Evolutionary conservation across 2,797 vertebrate genomes (phyloP), one percentile per base, ranked within the genome.

Genomic region (Protosalanx chinensis): DNA sequence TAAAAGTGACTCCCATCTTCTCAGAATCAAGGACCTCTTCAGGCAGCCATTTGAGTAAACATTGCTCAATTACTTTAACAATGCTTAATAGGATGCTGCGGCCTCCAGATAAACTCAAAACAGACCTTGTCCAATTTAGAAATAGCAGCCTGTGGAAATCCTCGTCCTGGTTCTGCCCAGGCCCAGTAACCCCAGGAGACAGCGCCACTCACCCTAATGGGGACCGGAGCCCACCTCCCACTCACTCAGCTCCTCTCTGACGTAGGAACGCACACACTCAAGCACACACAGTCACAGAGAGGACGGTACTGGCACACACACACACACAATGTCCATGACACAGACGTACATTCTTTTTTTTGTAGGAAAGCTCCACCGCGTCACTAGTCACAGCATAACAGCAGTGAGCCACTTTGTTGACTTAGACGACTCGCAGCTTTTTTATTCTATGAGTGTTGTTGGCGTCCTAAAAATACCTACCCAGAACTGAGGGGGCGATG

Each of bases 21-120:
- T 75, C 61, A 72, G 32, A 69, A 64, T 78, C 63, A 49, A 63
- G 37, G 72, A 64, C 64, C 64, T 46, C 41, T 8, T 46, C 59
- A 33, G 72, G 70, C 62, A 56, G 57, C 71, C 27, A 58, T 76
- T 49, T 62, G 63, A 80, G 80, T 81, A 86, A 90, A 89, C 85
- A 78, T 72, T 51, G 73, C 73, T 76, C 71, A 84, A 79, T 89
- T 84, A 89, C 85, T 88, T 85, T 81, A 86, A 88, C 84, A 86
- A 73, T 79, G 73, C 83, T 90, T 91, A 90, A 88, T 88, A 89
- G 87, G 87, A 91, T 89, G 81, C 73, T 86, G 89, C 81, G 90
- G 90, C 57, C 88, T 90, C 70, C 79, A 77, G 51, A 77, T 82
- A 82, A 91, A 91, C 79, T 88, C 81, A 81, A 90, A 92, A 86